A percentile compares a stretch with the other conserved stretches of the same genome.
Evolutionary conservation across 1,140 invertebrate genomes (phyloP).

Genomic region (Brachionus asplanchnoidis): DNA sequence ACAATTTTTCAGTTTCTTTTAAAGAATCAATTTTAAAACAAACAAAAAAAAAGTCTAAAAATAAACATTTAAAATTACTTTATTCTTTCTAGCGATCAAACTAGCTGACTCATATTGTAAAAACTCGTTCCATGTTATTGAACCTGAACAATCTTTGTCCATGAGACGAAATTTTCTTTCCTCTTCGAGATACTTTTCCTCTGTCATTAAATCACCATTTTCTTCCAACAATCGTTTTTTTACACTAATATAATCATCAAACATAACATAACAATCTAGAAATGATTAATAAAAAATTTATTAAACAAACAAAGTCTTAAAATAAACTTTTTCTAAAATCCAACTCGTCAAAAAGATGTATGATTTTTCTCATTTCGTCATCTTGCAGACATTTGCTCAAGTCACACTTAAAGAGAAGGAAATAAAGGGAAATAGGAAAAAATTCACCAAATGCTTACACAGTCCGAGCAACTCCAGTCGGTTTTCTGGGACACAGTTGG

Average conservation of each 20-base stretch:
- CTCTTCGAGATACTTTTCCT: background rate
- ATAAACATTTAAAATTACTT: constrained; percentile 7
- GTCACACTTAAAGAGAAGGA: constrained; percentile 4
- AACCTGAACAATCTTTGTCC: background rate
- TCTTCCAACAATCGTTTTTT: background rate
- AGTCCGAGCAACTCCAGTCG: constrained; percentile 31
- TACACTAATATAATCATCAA: constrained; percentile 20
- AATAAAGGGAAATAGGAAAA: background rate
- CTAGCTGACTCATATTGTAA: constrained; percentile 17
- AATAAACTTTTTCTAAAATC: constrained; percentile 21
- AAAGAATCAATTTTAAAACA: background rate
- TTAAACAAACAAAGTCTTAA: background rate
- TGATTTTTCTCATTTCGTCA: constrained; percentile 38
- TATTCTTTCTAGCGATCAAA: constrained; percentile 10
- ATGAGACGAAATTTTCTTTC: constrained; percentile 7
- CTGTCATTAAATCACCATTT: constrained; percentile 19
- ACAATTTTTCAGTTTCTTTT: too few relatives aligned
- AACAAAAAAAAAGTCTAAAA: background rate
- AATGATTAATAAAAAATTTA: background rate
- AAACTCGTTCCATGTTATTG: constrained; percentile 38
- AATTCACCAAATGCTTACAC: background rate
- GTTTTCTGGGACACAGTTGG: background rate
- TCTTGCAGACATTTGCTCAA: constrained; percentile 28
- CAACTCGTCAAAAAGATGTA: constrained; percentile 10
- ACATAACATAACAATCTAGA: constrained; percentile 21